Evolutionary conservation across 2,113 vertebrate species (phyloP).

Genomic region (Eurystomus gularis): DNA sequence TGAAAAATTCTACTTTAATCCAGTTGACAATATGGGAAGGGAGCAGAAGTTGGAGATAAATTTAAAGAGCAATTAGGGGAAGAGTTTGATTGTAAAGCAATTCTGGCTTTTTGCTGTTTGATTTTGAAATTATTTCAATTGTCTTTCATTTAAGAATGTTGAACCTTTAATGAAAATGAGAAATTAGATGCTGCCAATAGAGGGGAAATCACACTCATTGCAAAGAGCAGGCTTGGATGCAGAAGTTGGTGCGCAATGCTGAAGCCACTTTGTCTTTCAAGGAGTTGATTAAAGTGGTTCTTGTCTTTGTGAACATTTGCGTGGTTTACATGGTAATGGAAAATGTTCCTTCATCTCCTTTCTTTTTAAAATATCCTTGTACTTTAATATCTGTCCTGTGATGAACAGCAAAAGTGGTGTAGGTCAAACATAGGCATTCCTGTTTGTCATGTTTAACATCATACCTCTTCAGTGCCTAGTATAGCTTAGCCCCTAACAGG

Average conservation of each 20-base stretch:
- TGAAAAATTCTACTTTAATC: background rate
- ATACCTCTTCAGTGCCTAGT: background rate
- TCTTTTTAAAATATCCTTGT: background rate
- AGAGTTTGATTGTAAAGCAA: background rate
- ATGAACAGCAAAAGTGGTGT: background rate
- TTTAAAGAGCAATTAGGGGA: background rate
- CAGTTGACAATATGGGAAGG: background rate
- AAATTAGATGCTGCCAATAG: background rate
- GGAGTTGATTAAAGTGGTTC: background rate
- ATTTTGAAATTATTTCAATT: slow-evolving; percentile 35
- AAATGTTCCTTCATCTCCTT: background rate
- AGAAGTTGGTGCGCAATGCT: background rate
- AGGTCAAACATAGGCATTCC: background rate
- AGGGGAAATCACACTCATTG: background rate
- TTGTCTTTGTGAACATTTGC: background rate
- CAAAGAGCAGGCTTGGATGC: background rate
- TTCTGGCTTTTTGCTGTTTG: background rate
- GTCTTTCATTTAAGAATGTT: background rate
- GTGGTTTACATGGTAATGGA: background rate
- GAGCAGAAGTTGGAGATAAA: background rate
- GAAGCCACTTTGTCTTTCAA: background rate
- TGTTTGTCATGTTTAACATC: background rate
- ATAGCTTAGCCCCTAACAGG: background rate
- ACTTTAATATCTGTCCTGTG: background rate
- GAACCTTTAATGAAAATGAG: background rate